Conservation (phyloP, 2,113 vertebrate species). For the Phylloscopus trochiloides region DNA sequence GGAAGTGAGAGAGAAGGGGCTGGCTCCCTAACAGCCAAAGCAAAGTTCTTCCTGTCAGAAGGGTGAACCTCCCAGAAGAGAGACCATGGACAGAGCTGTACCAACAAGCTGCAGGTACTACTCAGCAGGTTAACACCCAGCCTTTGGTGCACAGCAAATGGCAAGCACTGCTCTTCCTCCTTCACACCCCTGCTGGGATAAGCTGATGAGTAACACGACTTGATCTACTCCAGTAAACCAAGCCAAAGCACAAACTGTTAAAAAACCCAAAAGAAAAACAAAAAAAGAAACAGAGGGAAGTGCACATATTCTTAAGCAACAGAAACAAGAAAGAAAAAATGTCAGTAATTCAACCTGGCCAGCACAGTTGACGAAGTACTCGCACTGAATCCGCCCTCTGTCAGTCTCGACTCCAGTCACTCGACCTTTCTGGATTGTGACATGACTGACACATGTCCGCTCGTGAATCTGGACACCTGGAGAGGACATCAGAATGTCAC, state of each 20-base stretch:
- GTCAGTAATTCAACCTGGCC: constrained; percentile 83
- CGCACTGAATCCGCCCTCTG: constrained; percentile 88
- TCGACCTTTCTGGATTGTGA: constrained; percentile 83
- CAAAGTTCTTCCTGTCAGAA: background rate
- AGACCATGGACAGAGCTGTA: background rate
- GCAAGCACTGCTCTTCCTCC: background rate
- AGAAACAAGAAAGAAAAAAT: background rate
- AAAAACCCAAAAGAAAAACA: background rate
- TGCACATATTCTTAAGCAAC: background rate
- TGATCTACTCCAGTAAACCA: background rate
- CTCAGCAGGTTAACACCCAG: background rate
- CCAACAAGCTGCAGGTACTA: background rate
- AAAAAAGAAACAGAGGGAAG: background rate
- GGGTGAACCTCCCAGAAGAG: background rate
- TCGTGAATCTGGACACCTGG: constrained; percentile 92
- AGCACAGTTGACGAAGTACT: constrained; percentile 96
- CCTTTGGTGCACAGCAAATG: background rate
- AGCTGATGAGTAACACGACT: background rate
- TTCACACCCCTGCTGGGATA: background rate
- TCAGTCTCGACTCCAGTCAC: constrained; percentile 91
- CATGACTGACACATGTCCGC: constrained; percentile 86
- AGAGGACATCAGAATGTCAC: background rate
- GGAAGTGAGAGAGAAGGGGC: background rate
- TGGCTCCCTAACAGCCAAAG: background rate
- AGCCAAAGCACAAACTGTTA: background rate